phyloP scores from a whole-genome alignment of 2,888 invertebrate genomes.

The Galeopsomyia nigrocyanea region DNA sequence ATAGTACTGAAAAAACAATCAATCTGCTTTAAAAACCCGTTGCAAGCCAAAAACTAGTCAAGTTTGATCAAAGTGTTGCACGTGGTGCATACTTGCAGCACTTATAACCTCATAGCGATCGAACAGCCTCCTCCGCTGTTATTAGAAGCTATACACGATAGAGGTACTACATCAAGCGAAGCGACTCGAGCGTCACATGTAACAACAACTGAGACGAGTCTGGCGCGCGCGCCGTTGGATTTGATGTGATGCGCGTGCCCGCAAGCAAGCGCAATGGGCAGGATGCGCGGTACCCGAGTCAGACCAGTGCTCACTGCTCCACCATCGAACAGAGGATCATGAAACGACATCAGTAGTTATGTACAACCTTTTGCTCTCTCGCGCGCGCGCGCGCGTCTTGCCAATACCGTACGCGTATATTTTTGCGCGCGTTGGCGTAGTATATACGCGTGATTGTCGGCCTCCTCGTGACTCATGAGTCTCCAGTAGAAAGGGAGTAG shows the following conservation, averaged over 20 bases:
- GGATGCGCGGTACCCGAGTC: slow-evolving; percentile 51
- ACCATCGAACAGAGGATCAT: slow-evolving; percentile 55
- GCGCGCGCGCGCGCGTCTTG: not conserved
- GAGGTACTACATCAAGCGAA: not conserved
- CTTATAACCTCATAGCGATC: too few relatives aligned
- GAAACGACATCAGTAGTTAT: slow-evolving; percentile 35
- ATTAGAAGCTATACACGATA: too few relatives aligned
- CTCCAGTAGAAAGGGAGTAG: slow-evolving; percentile 67
- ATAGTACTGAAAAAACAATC: too few relatives aligned
- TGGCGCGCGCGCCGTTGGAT: too few relatives aligned
- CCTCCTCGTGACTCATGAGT: slow-evolving; percentile 58
- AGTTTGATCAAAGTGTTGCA: too few relatives aligned
- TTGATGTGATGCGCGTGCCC: not conserved
- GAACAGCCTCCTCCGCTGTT: too few relatives aligned
- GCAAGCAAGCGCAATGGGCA: slow-evolving; percentile 39
- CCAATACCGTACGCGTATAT: too few relatives aligned
- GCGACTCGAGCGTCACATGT: slow-evolving; percentile 11
- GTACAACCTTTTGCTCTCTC: not conserved
- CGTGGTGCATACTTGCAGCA: too few relatives aligned
- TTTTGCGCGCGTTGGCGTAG: not conserved
- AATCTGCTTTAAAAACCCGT: too few relatives aligned
- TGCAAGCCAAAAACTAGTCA: too few relatives aligned
- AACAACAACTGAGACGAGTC: too few relatives aligned
- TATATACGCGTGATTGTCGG: slow-evolving; percentile 10
- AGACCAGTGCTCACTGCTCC: slow-evolving; percentile 61